These are phyloP conservation scores for Lagocephalus sceleratus DNA, from an alignment of 2,797 vertebrate species.

Conservation along the genomic window DNA sequence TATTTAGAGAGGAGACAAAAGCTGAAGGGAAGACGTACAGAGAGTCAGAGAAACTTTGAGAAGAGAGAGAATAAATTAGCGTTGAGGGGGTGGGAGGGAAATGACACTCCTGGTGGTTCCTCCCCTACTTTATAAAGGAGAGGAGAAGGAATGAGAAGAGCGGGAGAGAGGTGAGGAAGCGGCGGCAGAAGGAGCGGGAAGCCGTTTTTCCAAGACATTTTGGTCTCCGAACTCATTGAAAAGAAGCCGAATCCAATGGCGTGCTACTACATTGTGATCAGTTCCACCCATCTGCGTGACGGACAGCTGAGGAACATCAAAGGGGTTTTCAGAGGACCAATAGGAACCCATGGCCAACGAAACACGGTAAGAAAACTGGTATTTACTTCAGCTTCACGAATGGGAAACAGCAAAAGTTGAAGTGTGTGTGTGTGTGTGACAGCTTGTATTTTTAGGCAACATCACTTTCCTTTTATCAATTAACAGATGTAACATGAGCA, in stretches of 20 bases:
- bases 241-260: slow-evolving; percentile 82
- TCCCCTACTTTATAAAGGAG: slow-evolving; percentile 28
- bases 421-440: not conserved
- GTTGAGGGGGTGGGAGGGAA: slow-evolving; percentile 15
- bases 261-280: slow-evolving; percentile 99
- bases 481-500: no score
- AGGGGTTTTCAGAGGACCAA: slow-evolving; percentile 96
- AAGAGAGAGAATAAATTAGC: slow-evolving; percentile 54
- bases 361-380: slow-evolving; percentile 83
- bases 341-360: slow-evolving; percentile 85
- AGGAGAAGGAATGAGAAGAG: slow-evolving; percentile 17
- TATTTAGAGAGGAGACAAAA: slow-evolving; percentile 40
- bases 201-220: slow-evolving; percentile 5
- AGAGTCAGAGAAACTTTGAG: slow-evolving; percentile 50
- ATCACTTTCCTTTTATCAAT: no score
- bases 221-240: slow-evolving; percentile 36
- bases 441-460: no score
- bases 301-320: slow-evolving; percentile 98
- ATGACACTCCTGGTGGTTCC: not conserved
- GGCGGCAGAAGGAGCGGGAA: slow-evolving; percentile 3
- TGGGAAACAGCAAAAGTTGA: not conserved
- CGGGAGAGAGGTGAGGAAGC: slow-evolving; percentile 18
- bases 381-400: not conserved
- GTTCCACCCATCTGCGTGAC: slow-evolving; percentile 95
- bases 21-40: slow-evolving; percentile 24